Evolutionary conservation across 2,797 vertebrate genomes (phyloP).

Genomic region (Myiotriccus ornatus): DNA sequence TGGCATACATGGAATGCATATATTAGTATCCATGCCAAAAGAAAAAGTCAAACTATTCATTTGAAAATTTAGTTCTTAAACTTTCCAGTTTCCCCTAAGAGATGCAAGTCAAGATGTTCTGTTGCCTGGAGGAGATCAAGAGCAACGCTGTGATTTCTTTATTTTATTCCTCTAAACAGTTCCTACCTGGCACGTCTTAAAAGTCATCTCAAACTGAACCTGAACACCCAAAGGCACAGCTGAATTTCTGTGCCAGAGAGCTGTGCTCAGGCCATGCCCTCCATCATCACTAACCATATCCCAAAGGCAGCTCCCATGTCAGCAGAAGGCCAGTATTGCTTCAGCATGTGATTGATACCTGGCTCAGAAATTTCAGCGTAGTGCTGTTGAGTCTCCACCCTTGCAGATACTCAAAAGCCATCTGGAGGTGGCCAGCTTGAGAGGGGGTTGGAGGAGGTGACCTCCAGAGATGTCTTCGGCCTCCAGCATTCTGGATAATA

Average conservation of each 20-base stretch:
- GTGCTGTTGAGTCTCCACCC: rapidly evolving
- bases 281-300: background rate
- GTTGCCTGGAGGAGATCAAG: background rate
- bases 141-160: background rate
- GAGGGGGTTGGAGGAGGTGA: background rate
- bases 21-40: background rate
- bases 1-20: background rate
- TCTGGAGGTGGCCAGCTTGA: background rate
- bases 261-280: background rate
- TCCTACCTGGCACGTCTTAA: background rate
- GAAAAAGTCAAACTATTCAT: background rate
- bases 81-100: background rate
- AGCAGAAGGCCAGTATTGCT: background rate
- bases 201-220: background rate
- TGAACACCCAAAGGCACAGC: background rate
- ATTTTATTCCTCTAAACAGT: background rate
- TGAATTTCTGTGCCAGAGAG: background rate
- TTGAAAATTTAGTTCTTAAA: background rate
- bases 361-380: background rate
- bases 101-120: background rate
- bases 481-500: background rate
- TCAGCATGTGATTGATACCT: background rate
- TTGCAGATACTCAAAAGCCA: background rate
- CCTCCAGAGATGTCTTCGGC: background rate
- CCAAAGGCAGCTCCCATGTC: background rate